Percentiles rank a stretch among this genome's conserved stretches.
Evolutionary conservation across 1,140 invertebrate genomes (phyloP).

Genomic region (Leptinotarsa texana): DNA sequence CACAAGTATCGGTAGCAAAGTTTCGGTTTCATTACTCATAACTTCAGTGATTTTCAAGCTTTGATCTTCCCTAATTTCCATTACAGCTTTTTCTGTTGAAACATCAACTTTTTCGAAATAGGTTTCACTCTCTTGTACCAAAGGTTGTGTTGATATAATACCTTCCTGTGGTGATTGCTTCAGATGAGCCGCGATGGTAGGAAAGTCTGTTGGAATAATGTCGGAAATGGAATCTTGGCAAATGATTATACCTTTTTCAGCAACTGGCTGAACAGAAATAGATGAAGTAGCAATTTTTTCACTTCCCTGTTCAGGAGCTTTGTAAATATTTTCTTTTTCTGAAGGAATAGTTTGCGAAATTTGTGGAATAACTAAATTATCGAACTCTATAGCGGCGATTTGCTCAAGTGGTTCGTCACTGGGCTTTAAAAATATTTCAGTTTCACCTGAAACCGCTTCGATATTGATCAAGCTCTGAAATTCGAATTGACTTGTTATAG

Average conservation of each 20-base stretch:
- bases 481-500: conserved; percentile 43
- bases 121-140: conserved; percentile 61
- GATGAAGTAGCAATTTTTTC: conserved; percentile 48
- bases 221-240: conserved; percentile 48
- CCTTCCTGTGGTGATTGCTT: conserved; percentile 55
- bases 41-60: conserved; percentile 56
- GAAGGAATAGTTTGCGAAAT: conserved; percentile 40
- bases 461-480: conserved; percentile 48
- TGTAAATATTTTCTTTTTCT: conserved; percentile 59
- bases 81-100: conserved; percentile 55
- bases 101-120: conserved; percentile 55
- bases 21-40: conserved; percentile 34
- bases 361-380: conserved; percentile 40
- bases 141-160: conserved; percentile 56
- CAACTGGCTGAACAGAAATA: conserved; percentile 55
- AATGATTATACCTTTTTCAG: conserved; percentile 53
- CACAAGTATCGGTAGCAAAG: conserved; percentile 9
- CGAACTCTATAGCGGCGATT: conserved; percentile 48
- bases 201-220: conserved; percentile 38
- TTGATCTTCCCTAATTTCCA: conserved; percentile 55
- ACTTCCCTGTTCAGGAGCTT: conserved; percentile 48
- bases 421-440: conserved; percentile 42
- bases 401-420: conserved; percentile 36
- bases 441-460: conserved; percentile 52
- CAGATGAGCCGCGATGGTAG: conserved; percentile 46